Conservation (phyloP, 2,888 invertebrate species). For the Trissolcus brochymenae region DNA sequence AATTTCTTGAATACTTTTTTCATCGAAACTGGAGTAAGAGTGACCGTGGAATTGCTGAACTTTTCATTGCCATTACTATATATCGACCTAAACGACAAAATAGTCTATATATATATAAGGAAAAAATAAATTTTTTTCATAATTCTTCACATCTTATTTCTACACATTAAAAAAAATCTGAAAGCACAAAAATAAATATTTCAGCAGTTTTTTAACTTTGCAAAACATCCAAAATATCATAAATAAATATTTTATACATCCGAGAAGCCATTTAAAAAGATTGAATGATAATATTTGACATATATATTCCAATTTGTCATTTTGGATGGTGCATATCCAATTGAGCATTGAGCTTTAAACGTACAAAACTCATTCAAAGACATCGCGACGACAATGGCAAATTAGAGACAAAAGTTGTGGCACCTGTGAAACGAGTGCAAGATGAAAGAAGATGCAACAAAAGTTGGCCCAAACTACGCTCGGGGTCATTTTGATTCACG, state of each 20-base stretch:
- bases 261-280: too few species aligned
- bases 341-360: not conserved
- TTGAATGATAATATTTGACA: too few species aligned
- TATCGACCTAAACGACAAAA: slow-evolving; percentile 8
- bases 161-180: too few species aligned
- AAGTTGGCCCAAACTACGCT: slow-evolving; percentile 27
- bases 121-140: too few species aligned
- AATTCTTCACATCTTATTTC: too few species aligned
- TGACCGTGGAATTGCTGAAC: slow-evolving; percentile 2
- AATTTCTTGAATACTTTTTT: slow-evolving; percentile 9
- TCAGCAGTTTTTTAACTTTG: too few species aligned
- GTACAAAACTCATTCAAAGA: slow-evolving; percentile 26
- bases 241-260: too few species aligned
- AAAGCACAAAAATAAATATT: too few species aligned
- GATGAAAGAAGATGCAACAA: slow-evolving; percentile 48
- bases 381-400: slow-evolving; percentile 35
- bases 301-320: too few species aligned
- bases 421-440: slow-evolving; percentile 26
- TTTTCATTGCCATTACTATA: slow-evolving; percentile 3
- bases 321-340: too few species aligned
- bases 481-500: slow-evolving; percentile 32
- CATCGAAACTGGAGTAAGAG: slow-evolving; percentile 13
- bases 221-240: too few species aligned
- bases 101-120: too few species aligned
- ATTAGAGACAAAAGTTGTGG: slow-evolving; percentile 43